Conservation (phyloP, 2,113 vertebrate genomes). For the Aplodontia rufa region DNA sequence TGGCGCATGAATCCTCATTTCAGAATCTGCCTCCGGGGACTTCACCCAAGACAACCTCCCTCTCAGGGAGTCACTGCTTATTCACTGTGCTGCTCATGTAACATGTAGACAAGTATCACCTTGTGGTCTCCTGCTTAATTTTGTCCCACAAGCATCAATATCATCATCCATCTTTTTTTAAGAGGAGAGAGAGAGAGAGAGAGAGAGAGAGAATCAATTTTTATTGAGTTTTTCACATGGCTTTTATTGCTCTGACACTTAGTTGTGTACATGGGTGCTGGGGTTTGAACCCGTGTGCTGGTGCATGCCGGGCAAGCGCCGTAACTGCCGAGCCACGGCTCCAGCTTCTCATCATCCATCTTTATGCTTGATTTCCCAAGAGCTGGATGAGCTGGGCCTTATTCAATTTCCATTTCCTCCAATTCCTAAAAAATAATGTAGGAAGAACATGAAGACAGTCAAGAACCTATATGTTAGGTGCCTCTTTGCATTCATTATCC, state of each 20-base stretch:
- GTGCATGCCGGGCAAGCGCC: too few relatives aligned
- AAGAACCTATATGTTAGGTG: neutral
- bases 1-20: neutral
- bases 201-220: too few relatives aligned
- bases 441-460: neutral
- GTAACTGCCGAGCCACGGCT: too few relatives aligned
- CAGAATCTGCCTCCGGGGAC: neutral
- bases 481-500: neutral
- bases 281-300: too few relatives aligned
- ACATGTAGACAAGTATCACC: conserved; percentile 36
- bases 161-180: conserved; percentile 57
- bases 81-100: conserved; percentile 1
- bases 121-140: neutral
- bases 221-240: too few relatives aligned
- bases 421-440: neutral
- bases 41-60: conserved; percentile 8
- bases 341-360: conserved; percentile 57
- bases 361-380: conserved; percentile 58
- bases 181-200: too few relatives aligned
- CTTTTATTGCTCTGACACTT: too few relatives aligned
- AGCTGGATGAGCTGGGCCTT: neutral
- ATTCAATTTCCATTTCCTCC: conserved; percentile 52
- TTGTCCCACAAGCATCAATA: conserved; percentile 25
- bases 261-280: too few relatives aligned
- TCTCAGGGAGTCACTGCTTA: neutral